Conservation (phyloP, 1,140 invertebrate species). For the Papilio glaucus region DNA sequence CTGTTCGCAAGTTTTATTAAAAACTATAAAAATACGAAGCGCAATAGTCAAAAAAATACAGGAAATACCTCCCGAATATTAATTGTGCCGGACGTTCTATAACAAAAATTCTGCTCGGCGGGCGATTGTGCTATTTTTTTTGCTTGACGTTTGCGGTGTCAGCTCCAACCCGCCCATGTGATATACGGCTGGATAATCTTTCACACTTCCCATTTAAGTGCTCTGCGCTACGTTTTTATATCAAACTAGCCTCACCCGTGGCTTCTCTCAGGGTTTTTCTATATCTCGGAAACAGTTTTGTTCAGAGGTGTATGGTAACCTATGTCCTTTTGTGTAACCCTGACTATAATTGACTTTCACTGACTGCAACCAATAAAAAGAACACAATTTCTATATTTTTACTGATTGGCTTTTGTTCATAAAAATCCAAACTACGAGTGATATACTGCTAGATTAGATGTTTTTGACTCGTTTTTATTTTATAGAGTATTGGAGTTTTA, state of each 20-base stretch:
- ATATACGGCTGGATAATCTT: conserved; percentile 35
- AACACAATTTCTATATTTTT: too few species aligned
- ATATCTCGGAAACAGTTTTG: background rate
- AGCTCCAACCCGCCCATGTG: background rate
- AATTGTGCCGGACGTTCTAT: conserved; percentile 11
- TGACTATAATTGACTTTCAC: too few species aligned
- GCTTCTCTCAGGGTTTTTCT: background rate
- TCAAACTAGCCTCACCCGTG: background rate
- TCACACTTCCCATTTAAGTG: conserved; percentile 31
- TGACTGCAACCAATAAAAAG: too few species aligned
- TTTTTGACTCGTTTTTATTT: too few species aligned
- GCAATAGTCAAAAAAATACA: background rate
- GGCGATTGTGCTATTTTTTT: conserved; percentile 21
- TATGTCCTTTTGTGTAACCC: too few species aligned
- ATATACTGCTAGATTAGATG: too few species aligned
- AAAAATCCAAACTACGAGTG: too few species aligned
- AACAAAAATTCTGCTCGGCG: background rate
- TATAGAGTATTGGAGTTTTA: too few species aligned
- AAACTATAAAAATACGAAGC: conserved; percentile 3
- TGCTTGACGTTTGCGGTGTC: background rate
- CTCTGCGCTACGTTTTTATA: conserved; percentile 9
- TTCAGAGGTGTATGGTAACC: too few species aligned
- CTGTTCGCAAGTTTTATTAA: too few species aligned
- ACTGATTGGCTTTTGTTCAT: too few species aligned
- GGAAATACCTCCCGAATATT: background rate